A percentile compares a stretch with the other conserved stretches of the same genome.
These are phyloP conservation scores for Bubo blakistoni DNA, from an alignment of 2,113 vertebrate genomes.

Conservation along the genomic window DNA sequence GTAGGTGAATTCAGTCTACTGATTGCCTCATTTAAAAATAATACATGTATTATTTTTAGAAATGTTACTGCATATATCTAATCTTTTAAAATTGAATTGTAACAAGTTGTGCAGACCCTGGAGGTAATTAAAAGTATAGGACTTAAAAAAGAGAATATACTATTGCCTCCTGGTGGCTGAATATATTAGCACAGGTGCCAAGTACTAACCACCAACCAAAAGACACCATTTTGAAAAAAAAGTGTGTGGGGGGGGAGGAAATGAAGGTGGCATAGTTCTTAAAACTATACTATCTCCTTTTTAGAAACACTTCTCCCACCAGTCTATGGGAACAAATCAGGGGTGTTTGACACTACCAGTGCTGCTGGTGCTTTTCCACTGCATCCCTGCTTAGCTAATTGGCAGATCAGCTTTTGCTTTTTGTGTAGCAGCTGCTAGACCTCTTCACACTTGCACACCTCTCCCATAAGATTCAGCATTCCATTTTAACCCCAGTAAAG, in stretches of 20 bases:
- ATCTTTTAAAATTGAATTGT: neutral
- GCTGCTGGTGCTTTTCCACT: neutral
- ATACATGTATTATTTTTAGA: neutral
- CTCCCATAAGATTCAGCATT: neutral
- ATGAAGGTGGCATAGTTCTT: neutral
- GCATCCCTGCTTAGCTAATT: neutral
- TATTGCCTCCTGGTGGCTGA: constrained; percentile 63
- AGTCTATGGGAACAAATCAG: neutral
- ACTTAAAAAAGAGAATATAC: neutral
- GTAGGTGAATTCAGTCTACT: neutral
- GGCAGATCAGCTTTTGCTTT: neutral
- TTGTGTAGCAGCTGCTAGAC: neutral
- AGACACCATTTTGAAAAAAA: neutral
- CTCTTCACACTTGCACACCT: neutral
- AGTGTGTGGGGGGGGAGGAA: too few species aligned
- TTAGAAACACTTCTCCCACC: neutral
- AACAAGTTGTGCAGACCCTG: neutral
- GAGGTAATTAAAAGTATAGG: neutral
- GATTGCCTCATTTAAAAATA: neutral
- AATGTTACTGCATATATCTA: neutral
- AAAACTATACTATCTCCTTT: neutral
- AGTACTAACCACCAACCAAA: neutral
- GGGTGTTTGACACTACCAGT: neutral
- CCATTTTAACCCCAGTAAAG: neutral
- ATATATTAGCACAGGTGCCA: neutral